Evolutionary conservation across 2,888 invertebrate species (phyloP).

Genomic region (Gortyna flavago): DNA sequence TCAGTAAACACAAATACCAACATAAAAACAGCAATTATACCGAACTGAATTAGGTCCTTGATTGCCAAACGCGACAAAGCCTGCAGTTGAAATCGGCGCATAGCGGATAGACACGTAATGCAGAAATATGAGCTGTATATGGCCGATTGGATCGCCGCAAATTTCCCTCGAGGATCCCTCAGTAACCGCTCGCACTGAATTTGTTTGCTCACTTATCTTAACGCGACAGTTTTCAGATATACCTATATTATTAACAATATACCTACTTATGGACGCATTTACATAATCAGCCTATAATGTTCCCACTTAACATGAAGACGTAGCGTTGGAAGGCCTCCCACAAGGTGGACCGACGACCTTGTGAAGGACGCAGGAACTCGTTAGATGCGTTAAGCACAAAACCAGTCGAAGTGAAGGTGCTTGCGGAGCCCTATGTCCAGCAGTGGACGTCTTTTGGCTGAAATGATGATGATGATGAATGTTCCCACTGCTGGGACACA

Average conservation of each 20-base stretch:
- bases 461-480: too few relatives aligned
- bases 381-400: too few relatives aligned
- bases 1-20: not conserved
- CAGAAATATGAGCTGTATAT: constrained; percentile 73
- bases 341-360: too few relatives aligned
- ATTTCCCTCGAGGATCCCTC: constrained; percentile 73
- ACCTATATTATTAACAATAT: not conserved
- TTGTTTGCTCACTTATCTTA: constrained; percentile 60
- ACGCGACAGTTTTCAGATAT: constrained; percentile 25
- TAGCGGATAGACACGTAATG: constrained; percentile 61
- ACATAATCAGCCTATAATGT: too few relatives aligned
- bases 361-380: too few relatives aligned
- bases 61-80: constrained; percentile 30
- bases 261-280: not conserved
- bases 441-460: too few relatives aligned
- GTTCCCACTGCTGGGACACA: too few relatives aligned
- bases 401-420: too few relatives aligned
- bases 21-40: constrained; percentile 11
- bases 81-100: constrained; percentile 34
- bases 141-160: constrained; percentile 69
- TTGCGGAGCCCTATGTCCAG: too few relatives aligned
- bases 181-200: constrained; percentile 64
- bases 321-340: too few relatives aligned
- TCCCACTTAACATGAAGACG: too few relatives aligned
- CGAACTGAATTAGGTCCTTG: constrained; percentile 3